These are phyloP conservation scores for Steinernema carpocapsae DNA, from an alignment of 2,888 invertebrate species.

Conservation along the genomic window DNA sequence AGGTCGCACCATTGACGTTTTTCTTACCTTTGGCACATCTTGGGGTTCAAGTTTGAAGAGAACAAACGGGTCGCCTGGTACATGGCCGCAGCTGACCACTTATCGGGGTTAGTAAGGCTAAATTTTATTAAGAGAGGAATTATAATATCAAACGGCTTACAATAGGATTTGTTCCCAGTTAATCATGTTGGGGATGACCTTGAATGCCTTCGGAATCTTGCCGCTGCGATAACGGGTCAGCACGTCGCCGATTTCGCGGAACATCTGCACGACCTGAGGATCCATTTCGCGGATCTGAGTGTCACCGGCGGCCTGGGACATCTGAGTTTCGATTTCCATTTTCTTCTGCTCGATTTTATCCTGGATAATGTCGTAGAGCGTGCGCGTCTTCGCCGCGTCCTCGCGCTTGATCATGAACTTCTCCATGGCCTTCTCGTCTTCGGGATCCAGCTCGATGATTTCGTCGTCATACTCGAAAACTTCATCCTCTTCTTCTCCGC, in stretches of 20 bases:
- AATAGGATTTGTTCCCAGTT: slow-evolving; percentile 71
- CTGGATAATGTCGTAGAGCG: slow-evolving; percentile 87
- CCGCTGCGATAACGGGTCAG: slow-evolving; percentile 88
- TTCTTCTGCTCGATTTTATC: slow-evolving; percentile 91
- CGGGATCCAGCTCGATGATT: slow-evolving; percentile 50
- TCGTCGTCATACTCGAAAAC: slow-evolving; percentile 38
- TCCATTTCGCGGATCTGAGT: slow-evolving; percentile 74
- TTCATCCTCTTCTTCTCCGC: slow-evolving; percentile 47
- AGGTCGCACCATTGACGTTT: not conserved
- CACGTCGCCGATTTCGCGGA: slow-evolving; percentile 86
- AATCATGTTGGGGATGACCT: slow-evolving; percentile 84
- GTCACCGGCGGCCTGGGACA: slow-evolving; percentile 78
- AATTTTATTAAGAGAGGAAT: slow-evolving; percentile 9
- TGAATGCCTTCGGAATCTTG: slow-evolving; percentile 96
- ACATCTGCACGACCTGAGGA: slow-evolving; percentile 81
- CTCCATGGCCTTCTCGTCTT: slow-evolving; percentile 82
- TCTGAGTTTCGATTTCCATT: slow-evolving; percentile 84
- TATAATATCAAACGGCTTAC: slow-evolving; percentile 43
- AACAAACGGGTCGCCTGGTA: slow-evolving; percentile 94
- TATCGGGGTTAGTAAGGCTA: slow-evolving; percentile 79
- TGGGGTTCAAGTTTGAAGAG: slow-evolving; percentile 92
- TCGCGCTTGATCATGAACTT: slow-evolving; percentile 77
- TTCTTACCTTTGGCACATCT: slow-evolving; percentile 85
- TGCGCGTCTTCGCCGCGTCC: slow-evolving; percentile 76
- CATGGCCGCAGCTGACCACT: slow-evolving; percentile 97